A percentile compares a stretch with the other conserved stretches of the same genome.
Conservation (phyloP, 23 tunicate species). For the Ascidia mentula region DNA sequence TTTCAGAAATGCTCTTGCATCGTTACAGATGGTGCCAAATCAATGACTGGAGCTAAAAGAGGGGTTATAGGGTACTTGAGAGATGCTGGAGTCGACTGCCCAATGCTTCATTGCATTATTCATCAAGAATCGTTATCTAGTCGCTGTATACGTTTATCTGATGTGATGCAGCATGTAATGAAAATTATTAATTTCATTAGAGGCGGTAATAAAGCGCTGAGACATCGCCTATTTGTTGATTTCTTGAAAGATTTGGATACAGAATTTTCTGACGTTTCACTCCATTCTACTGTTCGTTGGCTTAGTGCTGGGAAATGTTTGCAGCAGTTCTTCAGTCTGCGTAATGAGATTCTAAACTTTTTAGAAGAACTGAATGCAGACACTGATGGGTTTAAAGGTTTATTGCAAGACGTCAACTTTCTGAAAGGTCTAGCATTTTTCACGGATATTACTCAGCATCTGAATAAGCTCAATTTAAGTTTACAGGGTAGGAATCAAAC, state of each 20-base stretch:
- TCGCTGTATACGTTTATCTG: too few relatives aligned
- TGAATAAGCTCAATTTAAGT: too few relatives aligned
- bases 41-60: conserved; percentile 40
- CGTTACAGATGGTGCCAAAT: conserved; percentile 50
- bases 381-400: too few relatives aligned
- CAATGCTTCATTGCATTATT: conserved; percentile 57
- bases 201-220: conserved; percentile 43
- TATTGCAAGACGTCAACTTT: too few relatives aligned
- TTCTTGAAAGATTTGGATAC: conserved; percentile 42
- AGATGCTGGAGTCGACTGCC: conserved; percentile 54
- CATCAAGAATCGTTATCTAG: too few relatives aligned
- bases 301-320: conserved; percentile 56
- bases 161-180: conserved; percentile 54
- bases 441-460: too few relatives aligned
- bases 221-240: conserved; percentile 27
- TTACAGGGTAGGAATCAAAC: too few relatives aligned
- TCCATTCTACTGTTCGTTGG: conserved; percentile 48
- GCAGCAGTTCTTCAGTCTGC: conserved; percentile 51
- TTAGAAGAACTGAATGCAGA: conserved; percentile 39
- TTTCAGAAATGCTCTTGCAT: conserved; percentile 51
- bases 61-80: conserved; percentile 39
- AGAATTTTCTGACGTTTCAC: conserved; percentile 52
- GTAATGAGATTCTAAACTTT: conserved; percentile 39
- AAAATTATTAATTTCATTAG: conserved; percentile 52
- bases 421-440: too few relatives aligned